Conservation (phyloP, 2,888 invertebrate genomes). For the Lutraria lutraria region DNA sequence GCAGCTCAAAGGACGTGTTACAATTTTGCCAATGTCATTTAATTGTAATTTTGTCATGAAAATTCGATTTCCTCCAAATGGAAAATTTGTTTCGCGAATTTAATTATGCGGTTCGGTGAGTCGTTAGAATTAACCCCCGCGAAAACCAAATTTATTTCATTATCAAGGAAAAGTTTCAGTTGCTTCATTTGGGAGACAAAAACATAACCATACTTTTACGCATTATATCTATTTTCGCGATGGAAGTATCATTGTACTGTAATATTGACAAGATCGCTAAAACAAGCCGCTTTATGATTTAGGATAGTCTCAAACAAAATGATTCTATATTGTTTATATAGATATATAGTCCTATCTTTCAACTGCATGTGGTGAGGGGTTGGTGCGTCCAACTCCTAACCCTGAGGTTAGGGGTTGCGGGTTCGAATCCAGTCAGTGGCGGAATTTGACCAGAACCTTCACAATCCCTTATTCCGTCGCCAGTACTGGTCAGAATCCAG, state of each 20-base stretch:
- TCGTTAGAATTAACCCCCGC: slow-evolving; percentile 7
- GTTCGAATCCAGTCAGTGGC: no score
- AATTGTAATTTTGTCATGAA: slow-evolving; percentile 16
- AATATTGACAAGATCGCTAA: no score
- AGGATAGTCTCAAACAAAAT: no score
- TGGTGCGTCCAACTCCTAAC: no score
- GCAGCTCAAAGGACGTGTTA: slow-evolving; percentile 20
- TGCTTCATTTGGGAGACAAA: neutral
- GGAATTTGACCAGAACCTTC: no score
- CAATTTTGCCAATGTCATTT: neutral
- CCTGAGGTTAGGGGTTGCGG: no score
- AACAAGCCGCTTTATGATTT: no score
- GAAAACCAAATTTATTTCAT: slow-evolving; percentile 20
- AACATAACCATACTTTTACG: neutral
- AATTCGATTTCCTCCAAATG: slow-evolving; percentile 21
- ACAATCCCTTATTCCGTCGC: no score
- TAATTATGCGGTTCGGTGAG: slow-evolving; percentile 10
- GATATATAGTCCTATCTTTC: no score
- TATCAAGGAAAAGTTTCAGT: neutral
- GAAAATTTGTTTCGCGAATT: slow-evolving; percentile 24
- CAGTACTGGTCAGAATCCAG: no score
- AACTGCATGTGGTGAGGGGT: no score
- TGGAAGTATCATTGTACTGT: neutral
- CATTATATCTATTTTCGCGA: neutral
- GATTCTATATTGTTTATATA: no score